Evolutionary conservation across 2,113 vertebrate species (phyloP).

Genomic region (Sander lucioperca): DNA sequence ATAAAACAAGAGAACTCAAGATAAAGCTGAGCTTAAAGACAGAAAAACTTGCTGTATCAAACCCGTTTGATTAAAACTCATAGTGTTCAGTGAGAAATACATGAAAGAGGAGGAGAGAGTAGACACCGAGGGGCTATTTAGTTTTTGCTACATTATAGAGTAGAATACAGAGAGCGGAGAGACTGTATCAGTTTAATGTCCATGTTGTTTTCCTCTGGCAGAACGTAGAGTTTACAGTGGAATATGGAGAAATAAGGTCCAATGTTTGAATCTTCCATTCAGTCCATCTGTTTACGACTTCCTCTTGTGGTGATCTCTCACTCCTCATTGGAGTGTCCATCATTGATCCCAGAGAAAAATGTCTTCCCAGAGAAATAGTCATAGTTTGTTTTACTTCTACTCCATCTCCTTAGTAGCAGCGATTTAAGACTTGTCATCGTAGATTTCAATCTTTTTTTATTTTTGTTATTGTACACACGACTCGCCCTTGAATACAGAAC

Average conservation of each 20-base stretch:
- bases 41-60: constrained; percentile 58
- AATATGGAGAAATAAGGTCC: constrained; percentile 52
- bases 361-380: constrained; percentile 72
- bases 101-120: constrained; percentile 28
- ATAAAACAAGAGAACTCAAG: constrained; percentile 58
- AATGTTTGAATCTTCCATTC: constrained; percentile 49
- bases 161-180: constrained; percentile 57
- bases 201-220: constrained; percentile 25
- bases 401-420: constrained; percentile 79
- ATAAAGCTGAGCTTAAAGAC: constrained; percentile 64
- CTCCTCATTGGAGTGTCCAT: constrained; percentile 52
- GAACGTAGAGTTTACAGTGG: constrained; percentile 46
- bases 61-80: constrained; percentile 64
- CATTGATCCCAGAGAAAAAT: constrained; percentile 66
- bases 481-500: constrained; percentile 73
- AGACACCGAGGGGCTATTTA: constrained; percentile 31
- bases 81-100: constrained; percentile 44
- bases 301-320: constrained; percentile 48
- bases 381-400: constrained; percentile 49
- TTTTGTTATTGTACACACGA: constrained; percentile 70
- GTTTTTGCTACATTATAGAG: constrained; percentile 81
- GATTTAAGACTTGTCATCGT: constrained; percentile 68
- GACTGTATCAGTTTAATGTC: constrained; percentile 39
- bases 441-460: constrained; percentile 51
- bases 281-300: constrained; percentile 18